A percentile compares a stretch with the other conserved stretches of the same genome.
These are phyloP conservation scores for Heliocidaris erythrogramma DNA, from an alignment of 35 echinoderm and acorn worm genomes.

Conservation along the genomic window DNA sequence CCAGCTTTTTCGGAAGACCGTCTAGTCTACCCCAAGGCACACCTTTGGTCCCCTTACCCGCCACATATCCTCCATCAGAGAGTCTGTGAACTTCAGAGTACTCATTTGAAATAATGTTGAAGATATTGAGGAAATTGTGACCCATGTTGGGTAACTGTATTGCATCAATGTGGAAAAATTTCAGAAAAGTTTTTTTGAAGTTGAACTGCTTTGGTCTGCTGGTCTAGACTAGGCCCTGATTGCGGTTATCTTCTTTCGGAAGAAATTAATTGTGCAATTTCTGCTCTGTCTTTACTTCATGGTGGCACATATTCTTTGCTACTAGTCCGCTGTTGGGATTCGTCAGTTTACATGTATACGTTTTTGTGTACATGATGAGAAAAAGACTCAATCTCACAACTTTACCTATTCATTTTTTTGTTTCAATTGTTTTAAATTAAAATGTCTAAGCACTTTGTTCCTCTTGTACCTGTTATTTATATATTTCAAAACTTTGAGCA, in stretches of 20 bases:
- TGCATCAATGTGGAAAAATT: not conserved
- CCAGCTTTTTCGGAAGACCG: not conserved
- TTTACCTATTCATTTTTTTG: no score
- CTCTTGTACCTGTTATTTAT: no score
- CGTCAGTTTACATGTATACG: no score
- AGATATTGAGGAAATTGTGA: not conserved
- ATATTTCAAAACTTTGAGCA: no score
- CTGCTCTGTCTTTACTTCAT: not conserved
- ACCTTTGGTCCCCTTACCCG: not conserved
- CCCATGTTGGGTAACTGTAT: not conserved
- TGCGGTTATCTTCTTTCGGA: not conserved
- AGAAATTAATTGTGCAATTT: slow-evolving; percentile 13
- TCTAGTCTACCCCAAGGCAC: not conserved
- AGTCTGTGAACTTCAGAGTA: not conserved
- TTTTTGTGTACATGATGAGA: no score
- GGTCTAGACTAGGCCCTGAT: not conserved
- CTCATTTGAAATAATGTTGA: not conserved
- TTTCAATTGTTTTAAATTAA: no score
- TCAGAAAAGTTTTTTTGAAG: not conserved
- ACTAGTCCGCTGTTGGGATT: no score
- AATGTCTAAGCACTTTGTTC: no score
- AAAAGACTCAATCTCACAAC: no score
- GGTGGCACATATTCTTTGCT: not conserved
- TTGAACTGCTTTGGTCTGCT: not conserved
- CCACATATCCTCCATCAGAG: not conserved